These are phyloP conservation scores for Syngnathus scovelli DNA, from an alignment of 2,113 vertebrate genomes.

Conservation along the genomic window DNA sequence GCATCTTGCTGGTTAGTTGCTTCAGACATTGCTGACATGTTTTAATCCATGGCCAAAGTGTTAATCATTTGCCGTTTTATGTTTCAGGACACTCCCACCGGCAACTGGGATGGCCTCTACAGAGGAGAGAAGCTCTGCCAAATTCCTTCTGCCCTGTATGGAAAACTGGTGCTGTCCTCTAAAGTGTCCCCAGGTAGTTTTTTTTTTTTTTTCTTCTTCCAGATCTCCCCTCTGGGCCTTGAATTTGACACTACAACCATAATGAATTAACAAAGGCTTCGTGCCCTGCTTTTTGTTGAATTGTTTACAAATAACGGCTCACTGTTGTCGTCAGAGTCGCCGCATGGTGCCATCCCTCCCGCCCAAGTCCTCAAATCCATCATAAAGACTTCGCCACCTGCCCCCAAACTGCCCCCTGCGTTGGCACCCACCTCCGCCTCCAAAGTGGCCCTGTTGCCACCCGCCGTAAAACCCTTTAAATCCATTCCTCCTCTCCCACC, in stretches of 20 bases:
- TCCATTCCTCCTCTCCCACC: slow-evolving; percentile 34
- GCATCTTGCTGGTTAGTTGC: slow-evolving; percentile 65
- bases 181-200: slow-evolving; percentile 63
- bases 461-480: slow-evolving; percentile 25
- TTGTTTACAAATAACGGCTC: background rate
- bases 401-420: background rate
- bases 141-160: slow-evolving; percentile 57
- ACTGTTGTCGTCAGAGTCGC: slow-evolving; percentile 18
- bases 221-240: background rate
- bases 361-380: slow-evolving; percentile 27
- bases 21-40: background rate
- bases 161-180: slow-evolving; percentile 52
- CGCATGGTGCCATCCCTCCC: slow-evolving; percentile 11
- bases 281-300: too few species aligned
- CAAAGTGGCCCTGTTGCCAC: slow-evolving; percentile 41
- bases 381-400: slow-evolving; percentile 17
- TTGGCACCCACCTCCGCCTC: slow-evolving; percentile 8
- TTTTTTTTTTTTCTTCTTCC: background rate
- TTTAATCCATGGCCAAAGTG: background rate
- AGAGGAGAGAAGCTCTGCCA: slow-evolving; percentile 61
- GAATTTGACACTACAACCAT: too few species aligned
- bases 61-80: background rate
- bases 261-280: too few species aligned
- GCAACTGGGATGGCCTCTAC: slow-evolving; percentile 65
- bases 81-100: slow-evolving; percentile 63